phyloP scores from a whole-genome alignment of 2,113 vertebrate genomes.

The Atlantisia rogersi region DNA sequence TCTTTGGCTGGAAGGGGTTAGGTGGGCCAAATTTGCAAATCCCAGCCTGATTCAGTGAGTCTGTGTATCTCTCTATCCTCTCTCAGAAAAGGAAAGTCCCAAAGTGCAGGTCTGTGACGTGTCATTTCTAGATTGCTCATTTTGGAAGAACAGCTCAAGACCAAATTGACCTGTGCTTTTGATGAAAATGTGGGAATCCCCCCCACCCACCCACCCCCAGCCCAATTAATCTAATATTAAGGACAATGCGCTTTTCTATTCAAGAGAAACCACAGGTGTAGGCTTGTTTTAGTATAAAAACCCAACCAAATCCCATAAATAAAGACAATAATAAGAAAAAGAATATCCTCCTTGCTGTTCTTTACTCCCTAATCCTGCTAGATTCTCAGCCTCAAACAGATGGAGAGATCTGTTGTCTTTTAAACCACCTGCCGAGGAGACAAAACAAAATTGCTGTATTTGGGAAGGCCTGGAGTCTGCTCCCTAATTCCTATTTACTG shows the following conservation, averaged over 20 bases:
- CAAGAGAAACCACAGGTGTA: background rate
- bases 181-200: background rate
- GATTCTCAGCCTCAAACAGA: background rate
- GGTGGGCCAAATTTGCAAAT: background rate
- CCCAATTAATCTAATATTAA: background rate
- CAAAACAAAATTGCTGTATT: background rate
- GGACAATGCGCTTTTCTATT: background rate
- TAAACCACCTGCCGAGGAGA: background rate
- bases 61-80: background rate
- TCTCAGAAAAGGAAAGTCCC: background rate
- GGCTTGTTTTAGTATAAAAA: background rate
- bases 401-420: background rate
- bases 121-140: background rate
- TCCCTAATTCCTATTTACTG: background rate
- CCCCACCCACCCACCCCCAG: background rate
- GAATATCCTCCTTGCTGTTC: background rate
- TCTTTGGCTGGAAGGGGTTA: background rate
- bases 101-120: background rate
- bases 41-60: rapidly evolving
- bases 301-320: background rate
- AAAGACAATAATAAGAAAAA: background rate
- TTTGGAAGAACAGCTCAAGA: background rate
- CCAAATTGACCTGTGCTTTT: background rate
- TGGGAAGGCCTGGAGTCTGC: background rate
- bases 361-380: background rate